Evolutionary conservation across 2,113 vertebrate species (phyloP), one percentile per base, ranked within the genome.

Genomic region (Aegithalos caudatus): DNA sequence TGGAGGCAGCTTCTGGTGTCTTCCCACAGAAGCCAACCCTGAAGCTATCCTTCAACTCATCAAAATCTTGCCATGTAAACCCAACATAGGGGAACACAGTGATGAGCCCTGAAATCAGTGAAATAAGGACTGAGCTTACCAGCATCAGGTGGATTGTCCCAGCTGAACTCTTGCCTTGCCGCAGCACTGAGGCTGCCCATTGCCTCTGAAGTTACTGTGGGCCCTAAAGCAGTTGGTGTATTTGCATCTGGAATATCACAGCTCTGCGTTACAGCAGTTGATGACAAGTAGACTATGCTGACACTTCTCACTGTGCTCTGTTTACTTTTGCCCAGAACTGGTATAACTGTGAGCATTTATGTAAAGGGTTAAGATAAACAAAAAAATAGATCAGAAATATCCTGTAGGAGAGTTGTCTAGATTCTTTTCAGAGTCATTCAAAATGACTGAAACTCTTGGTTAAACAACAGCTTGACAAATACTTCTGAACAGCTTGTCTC

Each of bases 381-480:
- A 62, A 94, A 94, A 89, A 67, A 20, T 14, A 93, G 42, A 72
- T 35, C 6, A 86, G 38, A 90, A 92, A 66, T 81, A 71, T 72
- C 28, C 37, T 60, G 37, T 4, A 31, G 44, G 57, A 90, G 31
- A 84, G n/a, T 25, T 33, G 51, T 38, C n/a, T 89, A 72, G 47
- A 44, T 73, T 90, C 14, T 90, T 76, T 83, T 92, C 72, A 86
- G 35, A n/a, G 7, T 73, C 31, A 64, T 83, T 72, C 76, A 86
- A 44, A 85, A 86, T 83, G 44, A 86, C 56, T 80, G 24, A 86
- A 92, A 70, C 11, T 64, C 37, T 33, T 88, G 72, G 35, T 47
- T 92, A 92, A 94, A 77, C 74, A 93, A 78, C 65, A 95, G 86
- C 51, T 91, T 94, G 90, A 33, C 50, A 93, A 66, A 93, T 81